Base-by-base conservation (phyloP, 2,888 invertebrate species). In the Pegoplata infirma region DNA sequence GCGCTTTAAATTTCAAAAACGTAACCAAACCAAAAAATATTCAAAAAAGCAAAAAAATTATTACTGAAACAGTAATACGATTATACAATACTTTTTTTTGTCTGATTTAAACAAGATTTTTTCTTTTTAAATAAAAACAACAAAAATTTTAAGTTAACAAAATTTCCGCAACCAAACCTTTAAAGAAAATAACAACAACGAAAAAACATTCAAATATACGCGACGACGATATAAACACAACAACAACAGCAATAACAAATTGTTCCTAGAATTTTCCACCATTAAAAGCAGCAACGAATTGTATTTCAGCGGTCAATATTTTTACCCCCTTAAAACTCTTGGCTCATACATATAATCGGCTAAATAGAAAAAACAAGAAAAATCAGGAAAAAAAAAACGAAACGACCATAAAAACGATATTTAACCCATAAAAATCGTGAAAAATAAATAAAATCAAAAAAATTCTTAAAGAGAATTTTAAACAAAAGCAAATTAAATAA, bases 241-340 rank as follows among this genome's bases (percentile, higher is more conserved):
- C n/a, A n/a, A n/a, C n/a, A n/a, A n/a, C n/a, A n/a, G n/a, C n/a
- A n/a, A n/a, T n/a, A n/a, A n/a, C n/a, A n/a, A 19, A 66, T 49
- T 69, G 53, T 61, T 69, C 64, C 74, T 58, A 79, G 75, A 79
- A 79, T 67, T 71, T 75, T 75, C 66, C 74, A 69, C 56, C 28
- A 59, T 49, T 49, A 23, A 25, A 47, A 53, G 12, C n/a, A 25
- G 61, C 21, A 63, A 14, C 40, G 16, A 32, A 59, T n/a, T n/a
- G 23, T 5, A 56, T 0, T 14, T 21, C 44, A 49, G 56, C 56
- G 53, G 69, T 46, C 51, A 69, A 51, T 59, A 51, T 49, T 12
- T 5, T 66, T 71, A 25, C 19, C 63, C 56, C 25, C 47, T 55
- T 23, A 40, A n/a, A 40, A 58, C 66, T 59, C 49, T 47, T 61